Conservation (phyloP, 2,888 invertebrate species). For the Patella pellucida region DNA sequence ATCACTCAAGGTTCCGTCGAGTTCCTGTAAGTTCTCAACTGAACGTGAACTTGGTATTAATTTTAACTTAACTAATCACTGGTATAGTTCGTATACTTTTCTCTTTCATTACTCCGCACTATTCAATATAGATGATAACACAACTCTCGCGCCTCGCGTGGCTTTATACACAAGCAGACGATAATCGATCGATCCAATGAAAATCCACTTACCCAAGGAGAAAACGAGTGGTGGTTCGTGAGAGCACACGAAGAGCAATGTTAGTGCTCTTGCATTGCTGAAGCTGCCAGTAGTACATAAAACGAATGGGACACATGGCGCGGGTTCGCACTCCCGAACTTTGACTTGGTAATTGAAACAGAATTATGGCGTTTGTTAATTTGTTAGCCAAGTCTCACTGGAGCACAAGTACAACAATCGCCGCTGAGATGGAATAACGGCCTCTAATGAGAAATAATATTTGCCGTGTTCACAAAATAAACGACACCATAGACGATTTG, state of each 20-base stretch:
- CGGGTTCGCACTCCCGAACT: neutral
- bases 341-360: neutral
- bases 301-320: neutral
- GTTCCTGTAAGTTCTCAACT: too few species aligned
- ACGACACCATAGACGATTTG: too few species aligned
- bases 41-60: too few species aligned
- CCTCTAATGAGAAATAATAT: constrained; percentile 7
- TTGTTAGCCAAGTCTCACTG: neutral
- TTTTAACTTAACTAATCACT: too few species aligned
- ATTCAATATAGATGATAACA: too few species aligned
- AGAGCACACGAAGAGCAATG: constrained; percentile 3
- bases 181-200: constrained; percentile 4
- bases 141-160: neutral
- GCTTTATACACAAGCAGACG: constrained; percentile 9
- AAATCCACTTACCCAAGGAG: constrained; percentile 3
- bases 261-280: constrained; percentile 2
- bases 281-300: neutral
- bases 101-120: too few species aligned
- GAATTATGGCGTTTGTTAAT: constrained; percentile 1
- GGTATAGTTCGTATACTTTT: too few species aligned
- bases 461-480: neutral
- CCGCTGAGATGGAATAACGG: neutral
- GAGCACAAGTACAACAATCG: too few species aligned
- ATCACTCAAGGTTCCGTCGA: too few species aligned
- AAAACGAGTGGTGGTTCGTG: neutral